phyloP scores from a whole-genome alignment of 2,113 vertebrate genomes.

The Apteryx owenii region DNA sequence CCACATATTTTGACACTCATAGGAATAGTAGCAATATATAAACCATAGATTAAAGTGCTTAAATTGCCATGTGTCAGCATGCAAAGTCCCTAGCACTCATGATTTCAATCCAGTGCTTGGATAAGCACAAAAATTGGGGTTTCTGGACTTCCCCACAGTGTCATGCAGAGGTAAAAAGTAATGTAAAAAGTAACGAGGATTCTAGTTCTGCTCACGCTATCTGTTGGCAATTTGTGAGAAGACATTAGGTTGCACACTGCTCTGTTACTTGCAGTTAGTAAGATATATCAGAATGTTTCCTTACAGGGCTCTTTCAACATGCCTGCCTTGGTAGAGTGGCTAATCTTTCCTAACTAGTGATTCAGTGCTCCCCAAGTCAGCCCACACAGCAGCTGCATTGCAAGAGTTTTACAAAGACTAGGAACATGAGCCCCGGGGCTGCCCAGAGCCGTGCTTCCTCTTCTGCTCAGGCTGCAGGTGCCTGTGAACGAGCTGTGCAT shows the following conservation, averaged over 20 bases:
- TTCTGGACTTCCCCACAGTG: rapidly evolving
- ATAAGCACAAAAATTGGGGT: neutral
- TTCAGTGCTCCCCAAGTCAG: neutral
- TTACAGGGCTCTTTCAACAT: neutral
- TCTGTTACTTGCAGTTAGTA: neutral
- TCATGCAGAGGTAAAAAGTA: neutral
- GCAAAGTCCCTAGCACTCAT: neutral
- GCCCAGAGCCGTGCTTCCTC: neutral
- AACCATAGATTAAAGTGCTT: neutral
- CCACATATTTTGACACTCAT: neutral
- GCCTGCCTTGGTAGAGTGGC: neutral
- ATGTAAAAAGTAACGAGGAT: neutral
- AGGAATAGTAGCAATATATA: neutral
- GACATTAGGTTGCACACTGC: neutral
- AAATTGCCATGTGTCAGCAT: no score
- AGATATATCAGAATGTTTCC: neutral
- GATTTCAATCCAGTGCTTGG: neutral
- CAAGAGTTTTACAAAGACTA: neutral
- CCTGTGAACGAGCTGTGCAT: neutral
- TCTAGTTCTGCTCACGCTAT: neutral
- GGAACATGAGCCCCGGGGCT: neutral
- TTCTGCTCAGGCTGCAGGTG: neutral
- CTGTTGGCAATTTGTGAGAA: neutral
- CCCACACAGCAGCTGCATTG: neutral
- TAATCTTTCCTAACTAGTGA: neutral